Percentiles rank a stretch among this genome's conserved stretches.
Evolutionary conservation across 1,140 invertebrate species (phyloP).

Genomic region (Aphaenogaster floridana): DNA sequence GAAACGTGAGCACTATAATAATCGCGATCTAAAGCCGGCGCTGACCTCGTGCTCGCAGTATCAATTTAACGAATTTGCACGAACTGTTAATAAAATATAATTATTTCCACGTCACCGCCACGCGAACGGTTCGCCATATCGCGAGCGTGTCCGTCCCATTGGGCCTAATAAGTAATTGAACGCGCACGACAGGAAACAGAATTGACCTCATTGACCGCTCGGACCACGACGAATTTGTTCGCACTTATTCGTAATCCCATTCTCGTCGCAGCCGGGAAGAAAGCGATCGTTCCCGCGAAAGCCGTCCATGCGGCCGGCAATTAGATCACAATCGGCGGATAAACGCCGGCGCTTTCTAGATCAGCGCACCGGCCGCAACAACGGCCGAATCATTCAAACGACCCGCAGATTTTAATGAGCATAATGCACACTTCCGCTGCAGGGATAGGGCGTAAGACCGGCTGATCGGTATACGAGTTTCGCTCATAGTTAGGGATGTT

Average conservation of each 20-base stretch:
- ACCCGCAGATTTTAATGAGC: conserved; percentile 72
- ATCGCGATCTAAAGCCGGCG: conserved; percentile 30
- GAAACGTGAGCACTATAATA: conserved; percentile 21
- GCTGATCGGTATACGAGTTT: conserved; percentile 27
- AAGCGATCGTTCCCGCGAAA: conserved; percentile 38
- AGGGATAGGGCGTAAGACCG: not conserved
- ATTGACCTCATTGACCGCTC: conserved; percentile 68
- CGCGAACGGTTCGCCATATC: not conserved
- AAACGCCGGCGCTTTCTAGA: conserved; percentile 69
- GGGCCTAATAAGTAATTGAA: conserved; percentile 67
- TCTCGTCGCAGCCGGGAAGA: not conserved
- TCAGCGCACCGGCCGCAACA: conserved; percentile 34
- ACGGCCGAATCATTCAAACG: conserved; percentile 60
- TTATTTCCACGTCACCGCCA: conserved; percentile 22
- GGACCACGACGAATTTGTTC: conserved; percentile 37
- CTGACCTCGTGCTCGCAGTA: conserved; percentile 18
- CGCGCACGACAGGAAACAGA: conserved; percentile 68
- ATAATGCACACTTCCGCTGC: conserved; percentile 70
- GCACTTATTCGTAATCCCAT: conserved; percentile 19
- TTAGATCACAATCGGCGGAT: conserved; percentile 55
- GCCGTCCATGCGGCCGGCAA: conserved; percentile 4
- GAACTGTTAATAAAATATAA: conserved; percentile 59
- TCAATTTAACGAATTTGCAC: conserved; percentile 50
- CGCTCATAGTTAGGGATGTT: conserved; percentile 21
- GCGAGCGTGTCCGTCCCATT: conserved; percentile 25